Percentiles rank a stretch among this genome's conserved stretches.
phyloP scores from a whole-genome alignment of 2,113 vertebrate genomes.

The Oplegnathus fasciatus region DNA sequence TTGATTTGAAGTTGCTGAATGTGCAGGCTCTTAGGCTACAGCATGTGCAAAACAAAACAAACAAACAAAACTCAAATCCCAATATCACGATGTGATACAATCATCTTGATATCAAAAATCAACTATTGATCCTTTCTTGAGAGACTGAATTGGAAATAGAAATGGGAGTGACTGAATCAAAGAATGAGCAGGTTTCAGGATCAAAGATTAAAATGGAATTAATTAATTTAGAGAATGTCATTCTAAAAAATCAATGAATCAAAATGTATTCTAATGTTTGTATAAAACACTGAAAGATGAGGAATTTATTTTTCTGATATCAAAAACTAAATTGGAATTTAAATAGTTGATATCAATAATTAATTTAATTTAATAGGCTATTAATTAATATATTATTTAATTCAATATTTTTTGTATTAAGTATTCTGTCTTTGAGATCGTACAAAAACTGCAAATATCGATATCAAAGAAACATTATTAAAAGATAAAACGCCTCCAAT shows the following conservation, averaged over 20 bases:
- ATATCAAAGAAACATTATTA: too few relatives aligned
- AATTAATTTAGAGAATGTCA: not conserved
- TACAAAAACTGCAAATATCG: too few relatives aligned
- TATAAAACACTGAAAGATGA: not conserved
- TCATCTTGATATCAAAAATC: not conserved
- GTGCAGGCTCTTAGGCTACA: not conserved
- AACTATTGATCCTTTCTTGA: not conserved
- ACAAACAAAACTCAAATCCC: not conserved
- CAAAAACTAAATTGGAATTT: not conserved
- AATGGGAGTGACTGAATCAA: not conserved
- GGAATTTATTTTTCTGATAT: not conserved
- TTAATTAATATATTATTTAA: too few relatives aligned
- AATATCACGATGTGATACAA: not conserved
- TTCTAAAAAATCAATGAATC: too few relatives aligned
- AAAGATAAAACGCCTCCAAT: not conserved
- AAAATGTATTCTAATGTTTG: not conserved
- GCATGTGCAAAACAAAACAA: not conserved
- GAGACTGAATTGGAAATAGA: not conserved
- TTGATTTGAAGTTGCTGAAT: not conserved
- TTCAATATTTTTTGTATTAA: not conserved
- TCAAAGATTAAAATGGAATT: not conserved
- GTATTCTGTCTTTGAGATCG: too few relatives aligned
- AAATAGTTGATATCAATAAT: not conserved
- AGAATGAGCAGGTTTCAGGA: not conserved
- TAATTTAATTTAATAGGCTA: too few relatives aligned